Conservation (phyloP, 2,888 invertebrate species). For the Apotomis betuletana region DNA sequence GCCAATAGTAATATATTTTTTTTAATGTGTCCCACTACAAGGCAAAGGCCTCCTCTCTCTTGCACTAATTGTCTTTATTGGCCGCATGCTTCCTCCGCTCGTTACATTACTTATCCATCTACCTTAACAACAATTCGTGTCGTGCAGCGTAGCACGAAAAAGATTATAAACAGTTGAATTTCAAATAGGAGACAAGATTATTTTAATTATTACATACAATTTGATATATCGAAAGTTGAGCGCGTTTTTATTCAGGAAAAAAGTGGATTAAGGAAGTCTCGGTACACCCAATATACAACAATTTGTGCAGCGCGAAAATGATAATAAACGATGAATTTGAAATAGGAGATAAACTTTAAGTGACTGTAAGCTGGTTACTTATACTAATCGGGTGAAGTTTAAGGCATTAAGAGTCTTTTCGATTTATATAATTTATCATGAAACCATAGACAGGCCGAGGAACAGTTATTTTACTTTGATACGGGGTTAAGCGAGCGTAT, state of each 20-base stretch:
- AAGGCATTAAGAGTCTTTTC: slow-evolving; percentile 55
- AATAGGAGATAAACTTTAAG: slow-evolving; percentile 62
- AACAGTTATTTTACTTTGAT: slow-evolving; percentile 11
- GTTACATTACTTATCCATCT: no score
- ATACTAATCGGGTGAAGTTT: slow-evolving; percentile 61
- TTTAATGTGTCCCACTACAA: no score
- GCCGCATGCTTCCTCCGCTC: no score
- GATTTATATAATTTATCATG: slow-evolving; percentile 58
- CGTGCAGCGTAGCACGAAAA: slow-evolving; percentile 44
- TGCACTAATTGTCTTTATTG: no score
- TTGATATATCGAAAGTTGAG: slow-evolving; percentile 17
- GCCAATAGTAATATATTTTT: no score
- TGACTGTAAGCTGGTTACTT: slow-evolving; percentile 56
- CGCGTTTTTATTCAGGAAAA: slow-evolving; percentile 5
- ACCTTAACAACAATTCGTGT: slow-evolving; percentile 41
- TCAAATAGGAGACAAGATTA: slow-evolving; percentile 52
- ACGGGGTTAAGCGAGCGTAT: neutral
- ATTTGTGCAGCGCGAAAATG: slow-evolving; percentile 42
- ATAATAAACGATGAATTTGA: no score
- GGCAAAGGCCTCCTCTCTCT: no score
- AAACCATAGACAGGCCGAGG: slow-evolving; percentile 41
- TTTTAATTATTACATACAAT: slow-evolving; percentile 18
- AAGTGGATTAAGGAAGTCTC: slow-evolving; percentile 9
- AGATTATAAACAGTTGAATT: slow-evolving; percentile 60
- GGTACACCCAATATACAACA: slow-evolving; percentile 30